A percentile compares a stretch with the other conserved stretches of the same genome.
These are phyloP conservation scores for Luidia sarsii DNA, from an alignment of 53 echinoderm and acorn worm species.

Conservation along the genomic window DNA sequence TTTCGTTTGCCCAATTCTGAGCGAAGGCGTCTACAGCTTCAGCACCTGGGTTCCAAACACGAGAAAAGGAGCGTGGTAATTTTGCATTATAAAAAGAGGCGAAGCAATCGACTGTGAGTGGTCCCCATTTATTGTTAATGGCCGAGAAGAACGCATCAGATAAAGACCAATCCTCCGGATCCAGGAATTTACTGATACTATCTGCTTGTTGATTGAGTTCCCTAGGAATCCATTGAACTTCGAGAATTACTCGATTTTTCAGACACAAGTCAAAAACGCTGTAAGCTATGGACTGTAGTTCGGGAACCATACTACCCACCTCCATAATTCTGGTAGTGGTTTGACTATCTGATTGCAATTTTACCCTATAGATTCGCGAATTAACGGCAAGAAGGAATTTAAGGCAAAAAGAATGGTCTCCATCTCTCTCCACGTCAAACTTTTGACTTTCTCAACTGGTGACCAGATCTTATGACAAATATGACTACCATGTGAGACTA, in stretches of 20 bases:
- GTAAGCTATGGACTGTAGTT: background rate
- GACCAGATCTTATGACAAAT: slow-evolving; percentile 41
- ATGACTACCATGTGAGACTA: background rate
- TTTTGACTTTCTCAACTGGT: slow-evolving; percentile 22
- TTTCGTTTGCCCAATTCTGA: slow-evolving; percentile 8
- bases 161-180: slow-evolving; percentile 45
- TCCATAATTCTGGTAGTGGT: background rate
- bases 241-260: background rate
- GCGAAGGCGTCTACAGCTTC: background rate
- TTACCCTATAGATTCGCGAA: background rate
- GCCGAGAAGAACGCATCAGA: background rate
- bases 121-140: background rate
- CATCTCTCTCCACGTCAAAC: slow-evolving; percentile 24
- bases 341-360: too few relatives aligned
- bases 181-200: slow-evolving; percentile 28
- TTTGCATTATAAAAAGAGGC: slow-evolving; percentile 1
- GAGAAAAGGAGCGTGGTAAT: background rate
- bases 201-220: slow-evolving; percentile 33
- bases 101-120: slow-evolving; percentile 20
- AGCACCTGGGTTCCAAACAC: slow-evolving; percentile 22
- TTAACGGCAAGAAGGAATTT: background rate
- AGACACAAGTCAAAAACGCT: slow-evolving; percentile 10
- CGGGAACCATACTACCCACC: background rate
- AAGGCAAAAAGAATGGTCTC: too few relatives aligned
- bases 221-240: slow-evolving; percentile 39